Evolutionary conservation across 2,888 invertebrate genomes (phyloP).

Genomic region (Rhagophthalmus giganteus): DNA sequence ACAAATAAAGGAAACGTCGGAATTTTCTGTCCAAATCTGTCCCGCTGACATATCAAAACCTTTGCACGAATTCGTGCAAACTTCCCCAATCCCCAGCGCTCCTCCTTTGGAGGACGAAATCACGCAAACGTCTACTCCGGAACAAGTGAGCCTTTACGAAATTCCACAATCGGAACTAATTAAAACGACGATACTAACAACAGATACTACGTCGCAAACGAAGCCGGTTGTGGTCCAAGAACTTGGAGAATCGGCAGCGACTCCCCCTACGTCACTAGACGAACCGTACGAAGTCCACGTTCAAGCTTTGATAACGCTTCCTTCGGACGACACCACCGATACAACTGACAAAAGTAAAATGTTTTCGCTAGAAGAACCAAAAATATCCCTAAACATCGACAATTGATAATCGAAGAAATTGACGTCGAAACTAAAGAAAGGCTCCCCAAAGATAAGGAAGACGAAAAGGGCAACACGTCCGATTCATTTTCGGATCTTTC

Average conservation of each 20-base stretch:
- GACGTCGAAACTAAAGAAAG: no score
- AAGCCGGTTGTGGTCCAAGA: slow-evolving; percentile 59
- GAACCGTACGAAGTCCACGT: slow-evolving; percentile 66
- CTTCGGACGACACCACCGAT: slow-evolving; percentile 40
- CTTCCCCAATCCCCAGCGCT: slow-evolving; percentile 56
- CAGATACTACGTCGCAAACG: slow-evolving; percentile 60
- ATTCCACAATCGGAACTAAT: slow-evolving; percentile 37
- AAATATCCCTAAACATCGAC: no score
- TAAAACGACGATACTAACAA: slow-evolving; percentile 25
- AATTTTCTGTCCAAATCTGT: slow-evolving; percentile 41
- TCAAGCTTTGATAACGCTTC: slow-evolving; percentile 62
- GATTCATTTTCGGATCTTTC: slow-evolving; percentile 21
- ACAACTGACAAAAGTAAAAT: slow-evolving; percentile 11
- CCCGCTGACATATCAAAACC: slow-evolving; percentile 37
- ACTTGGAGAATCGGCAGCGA: slow-evolving; percentile 23
- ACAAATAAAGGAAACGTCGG: slow-evolving; percentile 37
- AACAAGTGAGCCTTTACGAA: slow-evolving; percentile 2
- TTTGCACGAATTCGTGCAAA: slow-evolving; percentile 50
- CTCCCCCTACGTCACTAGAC: slow-evolving; percentile 44
- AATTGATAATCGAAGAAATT: no score
- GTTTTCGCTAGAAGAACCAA: slow-evolving; percentile 9
- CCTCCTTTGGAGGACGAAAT: slow-evolving; percentile 37
- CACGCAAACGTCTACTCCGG: slow-evolving; percentile 38
- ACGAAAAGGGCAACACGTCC: no score
- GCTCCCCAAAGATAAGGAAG: no score